phyloP scores from a whole-genome alignment of 2,797 vertebrate species.

The Xiphophorus birchmanni region DNA sequence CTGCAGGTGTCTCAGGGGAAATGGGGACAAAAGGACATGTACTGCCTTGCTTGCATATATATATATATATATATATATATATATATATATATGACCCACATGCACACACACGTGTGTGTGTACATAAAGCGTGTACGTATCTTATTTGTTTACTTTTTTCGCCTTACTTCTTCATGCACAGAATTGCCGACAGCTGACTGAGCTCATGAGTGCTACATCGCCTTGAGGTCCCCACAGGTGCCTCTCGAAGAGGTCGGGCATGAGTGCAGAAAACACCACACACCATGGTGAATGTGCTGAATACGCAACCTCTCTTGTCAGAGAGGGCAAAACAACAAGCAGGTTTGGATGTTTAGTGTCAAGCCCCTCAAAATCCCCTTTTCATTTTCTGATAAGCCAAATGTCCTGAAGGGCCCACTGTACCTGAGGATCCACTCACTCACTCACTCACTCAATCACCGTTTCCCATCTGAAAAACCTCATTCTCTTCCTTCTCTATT shows the following conservation, averaged over 20 bases:
- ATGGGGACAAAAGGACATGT: constrained; percentile 73
- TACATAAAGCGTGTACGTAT: too few relatives aligned
- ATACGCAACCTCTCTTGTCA: constrained; percentile 58
- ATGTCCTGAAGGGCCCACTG: constrained; percentile 68
- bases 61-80: background rate
- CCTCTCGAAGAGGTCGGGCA: constrained; percentile 49
- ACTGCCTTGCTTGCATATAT: constrained; percentile 33
- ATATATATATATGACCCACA: background rate
- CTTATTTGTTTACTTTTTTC: constrained; percentile 23
- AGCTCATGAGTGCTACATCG: constrained; percentile 68
- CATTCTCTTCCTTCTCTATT: constrained; percentile 20
- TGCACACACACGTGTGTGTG: too few relatives aligned
- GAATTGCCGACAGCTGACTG: constrained; percentile 75
- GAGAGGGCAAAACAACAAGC: constrained; percentile 56
- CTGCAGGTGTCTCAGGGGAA: constrained; percentile 75
- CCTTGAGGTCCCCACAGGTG: constrained; percentile 81
- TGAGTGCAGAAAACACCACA: constrained; percentile 56
- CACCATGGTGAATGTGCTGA: constrained; percentile 73
- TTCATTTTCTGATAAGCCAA: constrained; percentile 79
- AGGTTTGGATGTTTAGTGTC: constrained; percentile 71
- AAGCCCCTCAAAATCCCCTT: constrained; percentile 72
- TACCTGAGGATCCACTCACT: constrained; percentile 68
- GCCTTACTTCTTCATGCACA: constrained; percentile 62
- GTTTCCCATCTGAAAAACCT: constrained; percentile 55
- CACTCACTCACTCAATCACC: constrained; percentile 1